Conservation (phyloP, 2,888 invertebrate species). For the Hylaea fasciaria region DNA sequence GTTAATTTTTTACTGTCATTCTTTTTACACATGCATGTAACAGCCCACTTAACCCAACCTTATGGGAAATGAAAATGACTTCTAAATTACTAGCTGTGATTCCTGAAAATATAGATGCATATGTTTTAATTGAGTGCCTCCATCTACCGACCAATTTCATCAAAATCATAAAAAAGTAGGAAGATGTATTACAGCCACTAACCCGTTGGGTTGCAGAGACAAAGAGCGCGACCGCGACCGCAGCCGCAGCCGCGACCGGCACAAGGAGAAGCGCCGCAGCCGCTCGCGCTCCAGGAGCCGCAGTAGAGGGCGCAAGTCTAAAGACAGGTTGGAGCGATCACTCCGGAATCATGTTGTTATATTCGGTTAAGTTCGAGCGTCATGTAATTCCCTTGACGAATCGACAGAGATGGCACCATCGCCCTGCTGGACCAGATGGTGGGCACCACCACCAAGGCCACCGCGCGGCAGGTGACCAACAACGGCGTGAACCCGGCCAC, state of each 20-base stretch:
- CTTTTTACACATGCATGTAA: too few relatives aligned
- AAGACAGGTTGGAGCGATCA: conserved; percentile 65
- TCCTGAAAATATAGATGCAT: too few relatives aligned
- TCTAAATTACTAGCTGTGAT: too few relatives aligned
- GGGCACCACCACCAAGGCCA: conserved; percentile 81
- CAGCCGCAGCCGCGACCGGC: conserved; percentile 60
- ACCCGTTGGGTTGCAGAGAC: conserved; percentile 15
- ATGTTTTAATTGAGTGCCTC: too few relatives aligned
- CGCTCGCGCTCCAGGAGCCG: conserved; percentile 69
- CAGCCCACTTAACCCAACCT: too few relatives aligned
- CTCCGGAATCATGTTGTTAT: background rate
- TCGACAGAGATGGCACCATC: conserved; percentile 77
- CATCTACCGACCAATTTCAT: too few relatives aligned
- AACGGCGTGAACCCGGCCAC: conserved; percentile 78
- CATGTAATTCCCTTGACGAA: background rate
- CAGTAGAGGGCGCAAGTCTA: conserved; percentile 74
- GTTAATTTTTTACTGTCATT: too few relatives aligned
- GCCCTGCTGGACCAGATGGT: conserved; percentile 83
- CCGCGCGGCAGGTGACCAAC: conserved; percentile 67
- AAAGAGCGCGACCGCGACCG: conserved; percentile 77
- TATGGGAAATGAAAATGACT: too few relatives aligned
- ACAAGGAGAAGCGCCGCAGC: conserved; percentile 71
- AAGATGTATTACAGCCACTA: too few relatives aligned
- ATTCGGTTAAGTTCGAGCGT: too few relatives aligned
- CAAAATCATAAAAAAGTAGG: too few relatives aligned